Conservation (phyloP, 2,888 invertebrate species). For the Callyntrura guangdongensis region DNA sequence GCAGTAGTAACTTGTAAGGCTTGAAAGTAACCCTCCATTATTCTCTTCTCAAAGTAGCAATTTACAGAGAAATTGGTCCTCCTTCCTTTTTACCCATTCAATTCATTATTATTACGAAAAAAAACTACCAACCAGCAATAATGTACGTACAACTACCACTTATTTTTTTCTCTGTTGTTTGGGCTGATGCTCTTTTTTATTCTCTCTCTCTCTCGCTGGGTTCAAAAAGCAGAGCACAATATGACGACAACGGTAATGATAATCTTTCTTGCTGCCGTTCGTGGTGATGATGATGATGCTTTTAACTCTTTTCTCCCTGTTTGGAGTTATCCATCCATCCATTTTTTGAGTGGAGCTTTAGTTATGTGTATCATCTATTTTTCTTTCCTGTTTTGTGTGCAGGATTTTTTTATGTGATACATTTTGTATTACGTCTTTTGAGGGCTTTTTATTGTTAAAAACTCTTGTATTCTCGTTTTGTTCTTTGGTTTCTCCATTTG, state of each 20-base stretch:
- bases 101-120: slow-evolving; percentile 68
- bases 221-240: slow-evolving; percentile 62
- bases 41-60: slow-evolving; percentile 81
- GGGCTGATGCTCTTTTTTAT: slow-evolving; percentile 30
- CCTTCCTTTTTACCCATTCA: slow-evolving; percentile 79
- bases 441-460: slow-evolving; percentile 53
- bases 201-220: slow-evolving; percentile 25
- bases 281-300: slow-evolving; percentile 36
- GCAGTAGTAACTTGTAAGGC: slow-evolving; percentile 56
- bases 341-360: slow-evolving; percentile 44
- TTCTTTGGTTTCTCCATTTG: slow-evolving; percentile 56
- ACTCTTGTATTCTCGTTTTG: slow-evolving; percentile 20
- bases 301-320: slow-evolving; percentile 71
- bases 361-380: slow-evolving; percentile 6
- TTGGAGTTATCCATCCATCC: slow-evolving; percentile 51
- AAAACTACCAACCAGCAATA: slow-evolving; percentile 56
- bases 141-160: slow-evolving; percentile 52
- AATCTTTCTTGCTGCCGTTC: slow-evolving; percentile 41
- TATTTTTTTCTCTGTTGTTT: slow-evolving; percentile 42
- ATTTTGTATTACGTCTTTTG: slow-evolving; percentile 24
- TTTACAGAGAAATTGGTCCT: slow-evolving; percentile 80
- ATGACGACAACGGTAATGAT: not conserved
- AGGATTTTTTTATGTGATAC: slow-evolving; percentile 22
- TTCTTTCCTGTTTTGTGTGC: not conserved
- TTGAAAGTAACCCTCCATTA: slow-evolving; percentile 80